Evolutionary conservation across 2,888 invertebrate species (phyloP).

Genomic region (Notocelia uddmanniana): DNA sequence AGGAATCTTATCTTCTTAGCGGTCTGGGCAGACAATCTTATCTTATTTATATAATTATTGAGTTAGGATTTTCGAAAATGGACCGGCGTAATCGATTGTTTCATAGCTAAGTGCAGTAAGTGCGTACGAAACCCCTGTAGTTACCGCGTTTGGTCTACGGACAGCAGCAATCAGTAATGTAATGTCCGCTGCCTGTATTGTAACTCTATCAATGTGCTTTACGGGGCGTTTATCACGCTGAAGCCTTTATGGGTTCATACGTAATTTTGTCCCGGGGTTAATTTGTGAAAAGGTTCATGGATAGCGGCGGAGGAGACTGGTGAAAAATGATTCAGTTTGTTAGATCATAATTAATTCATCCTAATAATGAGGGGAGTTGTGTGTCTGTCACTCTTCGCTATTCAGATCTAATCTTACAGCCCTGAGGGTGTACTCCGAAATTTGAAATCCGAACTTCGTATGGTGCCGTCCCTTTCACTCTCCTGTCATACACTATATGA

Average conservation of each 20-base stretch:
- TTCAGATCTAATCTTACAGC: too few species aligned
- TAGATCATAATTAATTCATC: too few species aligned
- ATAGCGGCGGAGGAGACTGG: constrained; percentile 9
- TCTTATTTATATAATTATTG: too few species aligned
- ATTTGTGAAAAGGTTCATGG: constrained; percentile 14
- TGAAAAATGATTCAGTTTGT: neutral
- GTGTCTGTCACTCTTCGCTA: too few species aligned
- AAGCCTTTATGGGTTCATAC: constrained; percentile 29
- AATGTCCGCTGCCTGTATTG: constrained; percentile 11
- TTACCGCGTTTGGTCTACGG: neutral
- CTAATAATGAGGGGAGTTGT: too few species aligned
- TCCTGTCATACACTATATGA: too few species aligned
- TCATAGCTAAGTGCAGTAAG: neutral
- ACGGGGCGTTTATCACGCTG: constrained; percentile 18
- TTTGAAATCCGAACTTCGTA: too few species aligned
- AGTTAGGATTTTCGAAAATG: constrained; percentile 1
- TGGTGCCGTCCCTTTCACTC: too few species aligned
- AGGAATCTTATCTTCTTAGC: too few species aligned
- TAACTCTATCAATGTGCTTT: constrained; percentile 35
- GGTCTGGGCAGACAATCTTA: too few species aligned
- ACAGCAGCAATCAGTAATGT: neutral
- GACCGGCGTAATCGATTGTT: neutral
- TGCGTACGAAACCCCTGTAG: neutral
- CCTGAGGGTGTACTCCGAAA: too few species aligned
- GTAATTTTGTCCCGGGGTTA: constrained; percentile 32